Evolutionary conservation across 2,797 vertebrate species (phyloP).

Genomic region (Notolepis coatsorum): DNA sequence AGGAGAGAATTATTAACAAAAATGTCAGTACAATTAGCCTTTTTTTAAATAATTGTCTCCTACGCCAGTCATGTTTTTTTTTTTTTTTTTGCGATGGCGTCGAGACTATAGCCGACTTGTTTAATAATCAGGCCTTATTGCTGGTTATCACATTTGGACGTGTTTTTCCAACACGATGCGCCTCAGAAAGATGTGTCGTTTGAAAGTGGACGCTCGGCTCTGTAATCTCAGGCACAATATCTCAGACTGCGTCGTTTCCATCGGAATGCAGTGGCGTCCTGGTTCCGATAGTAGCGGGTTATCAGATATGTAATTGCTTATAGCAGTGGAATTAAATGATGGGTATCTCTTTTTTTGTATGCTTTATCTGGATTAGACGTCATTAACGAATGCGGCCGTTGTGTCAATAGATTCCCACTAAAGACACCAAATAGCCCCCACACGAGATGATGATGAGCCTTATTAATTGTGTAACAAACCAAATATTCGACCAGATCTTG

Average conservation of each 20-base stretch:
- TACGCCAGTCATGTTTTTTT: neutral
- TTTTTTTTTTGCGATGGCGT: slow-evolving; percentile 14
- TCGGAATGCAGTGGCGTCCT: slow-evolving; percentile 75
- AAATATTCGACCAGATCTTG: slow-evolving; percentile 15
- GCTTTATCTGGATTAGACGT: neutral
- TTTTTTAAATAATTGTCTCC: slow-evolving; percentile 27
- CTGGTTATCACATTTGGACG: slow-evolving; percentile 22
- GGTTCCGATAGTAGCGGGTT: slow-evolving; percentile 30
- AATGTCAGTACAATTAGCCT: slow-evolving; percentile 25
- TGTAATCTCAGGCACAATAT: slow-evolving; percentile 22
- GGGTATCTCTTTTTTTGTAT: no score
- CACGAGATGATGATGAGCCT: slow-evolving; percentile 14
- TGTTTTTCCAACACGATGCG: slow-evolving; percentile 40
- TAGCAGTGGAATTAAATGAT: slow-evolving; percentile 42
- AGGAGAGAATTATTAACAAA: neutral
- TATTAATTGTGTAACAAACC: neutral
- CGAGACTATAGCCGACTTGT: slow-evolving; percentile 3
- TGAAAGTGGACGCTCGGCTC: slow-evolving; percentile 34
- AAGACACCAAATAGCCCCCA: slow-evolving; percentile 49
- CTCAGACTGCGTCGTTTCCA: slow-evolving; percentile 79
- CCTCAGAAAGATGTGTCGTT: slow-evolving; percentile 36
- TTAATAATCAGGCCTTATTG: slow-evolving; percentile 21
- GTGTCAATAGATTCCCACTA: slow-evolving; percentile 6
- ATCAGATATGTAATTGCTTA: slow-evolving; percentile 49
- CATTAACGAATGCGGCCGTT: slow-evolving; percentile 33